Evolutionary conservation across 2,797 vertebrate genomes (phyloP), one percentile per base, ranked within the genome.

Genomic region (Gobio occitaniae): DNA sequence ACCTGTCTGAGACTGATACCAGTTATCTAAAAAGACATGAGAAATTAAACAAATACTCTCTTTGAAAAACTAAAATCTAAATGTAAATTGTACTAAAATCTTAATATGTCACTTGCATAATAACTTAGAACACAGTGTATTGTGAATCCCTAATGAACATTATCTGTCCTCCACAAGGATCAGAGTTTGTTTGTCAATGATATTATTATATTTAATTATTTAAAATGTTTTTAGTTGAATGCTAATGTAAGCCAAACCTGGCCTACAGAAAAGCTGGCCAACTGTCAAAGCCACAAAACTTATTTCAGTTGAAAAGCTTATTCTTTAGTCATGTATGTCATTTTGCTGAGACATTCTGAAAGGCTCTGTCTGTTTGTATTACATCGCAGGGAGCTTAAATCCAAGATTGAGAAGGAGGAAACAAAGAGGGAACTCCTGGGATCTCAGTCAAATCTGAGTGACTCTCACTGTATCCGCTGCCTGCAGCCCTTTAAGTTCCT

Each of bases 401-500:
- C 91, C 11, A 95, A 94, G 78, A 94, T 99, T 0, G 91, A 96
- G 90, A 97, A 96, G 89, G 97, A 98, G 84, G 96, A 93, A 85
- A 93, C 90, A 1, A 98, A 97, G 92, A 91, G 93, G 0, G 96
- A 97, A 87, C 94, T 99, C 82, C 93, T 98, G 13, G 94, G 94
- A 0, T 86, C 89, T 13, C 91, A 96, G n/a, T 94, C 91, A 21
- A 94, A 91, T 9, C 93, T 97, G 72, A 93, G 94, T 0, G 93
- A 94, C 38, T 96, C 96, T 0, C 95, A 96, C 91, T 99, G 98
- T 0, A 94, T 98, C 83, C 96, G 92, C 92, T 99, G 98, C 89
- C 96, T 98, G 83, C 97, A 97, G 90, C 97, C 97, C 63, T 99
- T 97, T 91, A 95, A 96, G 91, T 96, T 97, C 91, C 95, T 98